Conservation (phyloP, 2,797 vertebrate species). For the Bryconaethiops microstoma region DNA sequence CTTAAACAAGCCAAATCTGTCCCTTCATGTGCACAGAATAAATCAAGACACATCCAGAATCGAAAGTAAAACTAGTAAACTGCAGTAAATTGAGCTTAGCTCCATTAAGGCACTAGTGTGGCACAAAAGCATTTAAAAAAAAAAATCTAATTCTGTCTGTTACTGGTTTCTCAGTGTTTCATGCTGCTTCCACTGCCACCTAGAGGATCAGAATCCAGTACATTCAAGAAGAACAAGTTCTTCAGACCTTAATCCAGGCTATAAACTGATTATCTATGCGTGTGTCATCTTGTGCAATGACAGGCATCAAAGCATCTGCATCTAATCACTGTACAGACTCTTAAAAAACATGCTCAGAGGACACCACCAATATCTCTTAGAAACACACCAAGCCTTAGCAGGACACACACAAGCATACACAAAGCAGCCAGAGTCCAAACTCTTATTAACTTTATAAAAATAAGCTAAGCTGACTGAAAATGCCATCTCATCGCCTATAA, state of each 20-base stretch:
- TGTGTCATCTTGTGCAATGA: background rate
- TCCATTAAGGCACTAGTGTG: constrained; percentile 4
- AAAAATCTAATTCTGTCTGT: background rate
- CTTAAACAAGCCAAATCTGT: background rate
- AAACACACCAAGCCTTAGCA: too few species aligned
- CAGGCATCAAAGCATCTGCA: background rate
- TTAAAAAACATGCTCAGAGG: too few species aligned
- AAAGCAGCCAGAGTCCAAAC: background rate
- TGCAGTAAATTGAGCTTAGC: background rate
- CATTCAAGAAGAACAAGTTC: too few species aligned
- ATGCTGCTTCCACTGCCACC: constrained; percentile 18
- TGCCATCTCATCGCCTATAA: background rate
- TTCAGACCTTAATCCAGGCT: too few species aligned
- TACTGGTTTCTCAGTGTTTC: background rate
- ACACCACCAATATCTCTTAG: too few species aligned
- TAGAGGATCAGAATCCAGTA: background rate
- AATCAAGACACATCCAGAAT: background rate
- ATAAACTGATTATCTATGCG: background rate
- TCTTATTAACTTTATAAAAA: background rate
- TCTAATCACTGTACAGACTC: background rate
- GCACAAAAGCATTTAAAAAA: background rate
- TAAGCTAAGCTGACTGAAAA: background rate
- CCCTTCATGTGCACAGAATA: constrained; percentile 4
- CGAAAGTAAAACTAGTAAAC: constrained; percentile 12
- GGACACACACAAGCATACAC: too few species aligned